These are phyloP conservation scores for Dendrocincla tyrannina DNA, from an alignment of 2,797 vertebrate genomes.

Conservation along the genomic window DNA sequence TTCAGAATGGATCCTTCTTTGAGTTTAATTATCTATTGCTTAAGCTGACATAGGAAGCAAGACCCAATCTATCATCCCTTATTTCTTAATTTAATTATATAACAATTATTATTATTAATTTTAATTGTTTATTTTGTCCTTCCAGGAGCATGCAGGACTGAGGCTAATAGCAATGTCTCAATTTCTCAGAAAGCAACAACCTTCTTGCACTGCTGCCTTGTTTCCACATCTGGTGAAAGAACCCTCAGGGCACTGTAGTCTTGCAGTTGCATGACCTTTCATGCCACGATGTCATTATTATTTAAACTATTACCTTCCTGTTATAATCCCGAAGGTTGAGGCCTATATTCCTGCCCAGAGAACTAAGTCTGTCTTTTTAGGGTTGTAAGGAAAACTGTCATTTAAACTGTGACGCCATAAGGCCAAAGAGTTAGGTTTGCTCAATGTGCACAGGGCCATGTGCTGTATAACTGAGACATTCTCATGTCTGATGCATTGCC, in stretches of 20 bases:
- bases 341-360: background rate
- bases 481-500: background rate
- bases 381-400: background rate
- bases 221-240: background rate
- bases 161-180: background rate
- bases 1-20: background rate
- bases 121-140: background rate
- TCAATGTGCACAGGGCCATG: no score
- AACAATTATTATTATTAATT: no score
- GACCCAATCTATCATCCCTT: background rate
- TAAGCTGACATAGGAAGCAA: background rate
- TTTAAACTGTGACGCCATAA: background rate
- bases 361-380: background rate
- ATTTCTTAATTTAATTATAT: background rate
- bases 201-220: background rate
- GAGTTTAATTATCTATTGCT: background rate
- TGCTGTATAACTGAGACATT: rapidly evolving
- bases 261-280: background rate
- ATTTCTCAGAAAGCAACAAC: background rate
- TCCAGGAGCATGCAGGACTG: background rate
- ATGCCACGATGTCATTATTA: background rate
- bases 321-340: background rate
- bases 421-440: background rate
- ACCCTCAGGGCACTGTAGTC: background rate
- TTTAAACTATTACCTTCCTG: background rate